Conservation (phyloP, 2,888 invertebrate species). For the Myopa testacea region DNA sequence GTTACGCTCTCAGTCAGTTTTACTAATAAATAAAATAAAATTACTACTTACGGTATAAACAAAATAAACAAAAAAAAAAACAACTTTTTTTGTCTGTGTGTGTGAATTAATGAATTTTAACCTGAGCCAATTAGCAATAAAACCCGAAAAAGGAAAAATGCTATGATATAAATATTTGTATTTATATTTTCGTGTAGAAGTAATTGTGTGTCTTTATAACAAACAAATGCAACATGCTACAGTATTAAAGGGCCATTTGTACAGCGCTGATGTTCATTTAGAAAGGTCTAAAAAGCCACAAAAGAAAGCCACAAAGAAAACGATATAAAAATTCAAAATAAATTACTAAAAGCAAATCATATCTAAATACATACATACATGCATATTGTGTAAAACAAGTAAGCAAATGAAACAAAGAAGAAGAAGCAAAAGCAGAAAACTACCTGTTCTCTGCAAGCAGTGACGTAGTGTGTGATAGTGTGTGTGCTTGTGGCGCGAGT, state of each 20-base stretch:
- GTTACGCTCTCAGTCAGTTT: not conserved
- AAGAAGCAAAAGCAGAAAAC: slow-evolving; percentile 28
- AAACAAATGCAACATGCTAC: not conserved
- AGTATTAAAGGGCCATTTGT: not conserved
- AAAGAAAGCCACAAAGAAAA: too few relatives aligned
- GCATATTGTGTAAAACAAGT: not conserved
- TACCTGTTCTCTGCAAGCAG: slow-evolving; percentile 41
- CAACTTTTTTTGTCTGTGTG: too few relatives aligned
- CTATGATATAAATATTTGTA: not conserved
- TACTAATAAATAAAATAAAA: not conserved
- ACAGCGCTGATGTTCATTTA: too few relatives aligned
- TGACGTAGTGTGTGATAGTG: not conserved
- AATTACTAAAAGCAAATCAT: not conserved
- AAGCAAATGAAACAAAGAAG: not conserved
- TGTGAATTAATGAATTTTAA: too few relatives aligned
- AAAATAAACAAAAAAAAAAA: not conserved
- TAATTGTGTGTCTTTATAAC: too few relatives aligned
- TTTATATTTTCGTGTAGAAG: too few relatives aligned
- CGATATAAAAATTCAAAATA: not conserved
- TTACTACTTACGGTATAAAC: not conserved
- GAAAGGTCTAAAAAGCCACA: too few relatives aligned
- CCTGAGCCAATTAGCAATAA: too few relatives aligned
- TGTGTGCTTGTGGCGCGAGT: slow-evolving; percentile 3
- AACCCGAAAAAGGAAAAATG: not conserved
- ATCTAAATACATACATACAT: not conserved